Evolutionary conservation across 1,140 invertebrate species (phyloP).

Genomic region (Cyrtorhinus lividipennis): DNA sequence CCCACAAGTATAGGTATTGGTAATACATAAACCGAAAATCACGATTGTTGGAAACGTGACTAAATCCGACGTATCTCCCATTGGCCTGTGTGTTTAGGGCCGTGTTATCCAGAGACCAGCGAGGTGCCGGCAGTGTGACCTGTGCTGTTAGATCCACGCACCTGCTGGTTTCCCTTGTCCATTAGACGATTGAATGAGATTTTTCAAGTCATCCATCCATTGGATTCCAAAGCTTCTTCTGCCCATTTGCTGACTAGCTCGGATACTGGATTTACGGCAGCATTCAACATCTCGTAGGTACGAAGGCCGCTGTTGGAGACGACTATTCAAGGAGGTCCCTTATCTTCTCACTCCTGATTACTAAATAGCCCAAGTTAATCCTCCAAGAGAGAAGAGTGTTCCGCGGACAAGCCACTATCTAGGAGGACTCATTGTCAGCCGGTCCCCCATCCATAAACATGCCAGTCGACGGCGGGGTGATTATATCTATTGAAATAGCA

Average conservation of each 20-base stretch:
- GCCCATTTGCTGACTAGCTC: too few relatives aligned
- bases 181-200: slow-evolving; percentile 3
- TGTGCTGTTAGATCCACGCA: neutral
- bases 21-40: slow-evolving; percentile 10
- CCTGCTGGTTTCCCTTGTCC: neutral
- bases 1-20: neutral
- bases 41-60: slow-evolving; percentile 1
- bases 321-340: too few relatives aligned
- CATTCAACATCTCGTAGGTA: too few relatives aligned
- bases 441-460: slow-evolving; percentile 13
- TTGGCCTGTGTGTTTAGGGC: neutral
- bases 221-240: neutral
- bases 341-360: slow-evolving; percentile 6
- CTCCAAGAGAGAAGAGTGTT: slow-evolving; percentile 6
- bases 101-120: neutral
- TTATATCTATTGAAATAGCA: slow-evolving; percentile 16
- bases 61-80: neutral
- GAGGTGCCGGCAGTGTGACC: neutral
- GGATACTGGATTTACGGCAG: neutral
- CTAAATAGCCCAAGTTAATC: slow-evolving; percentile 14
- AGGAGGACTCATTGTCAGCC: slow-evolving; percentile 13
- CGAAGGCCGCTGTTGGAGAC: too few relatives aligned
- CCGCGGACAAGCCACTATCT: neutral
- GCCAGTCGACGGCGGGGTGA: slow-evolving; percentile 1
- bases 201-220: neutral